phyloP scores from a whole-genome alignment of 2,797 vertebrate species.

The Perodicticus potto region DNA sequence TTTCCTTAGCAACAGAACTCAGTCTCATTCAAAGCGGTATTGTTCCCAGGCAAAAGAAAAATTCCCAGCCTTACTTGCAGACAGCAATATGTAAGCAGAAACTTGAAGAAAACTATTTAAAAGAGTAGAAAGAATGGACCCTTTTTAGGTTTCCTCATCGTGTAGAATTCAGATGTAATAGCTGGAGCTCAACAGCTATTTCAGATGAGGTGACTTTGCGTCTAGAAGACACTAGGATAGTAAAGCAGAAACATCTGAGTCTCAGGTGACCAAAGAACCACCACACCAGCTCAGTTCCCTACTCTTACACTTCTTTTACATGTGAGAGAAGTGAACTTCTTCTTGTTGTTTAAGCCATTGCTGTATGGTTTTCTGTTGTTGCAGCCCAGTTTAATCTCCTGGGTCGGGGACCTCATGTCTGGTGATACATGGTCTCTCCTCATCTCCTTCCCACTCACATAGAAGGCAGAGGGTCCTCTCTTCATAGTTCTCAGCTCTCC shows the following conservation, averaged over 20 bases:
- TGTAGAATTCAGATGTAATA: neutral
- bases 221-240: neutral
- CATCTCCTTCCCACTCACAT: neutral
- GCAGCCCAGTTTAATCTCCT: neutral
- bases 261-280: neutral
- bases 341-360: neutral
- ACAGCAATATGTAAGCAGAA: constrained; percentile 22
- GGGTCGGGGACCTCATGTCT: neutral
- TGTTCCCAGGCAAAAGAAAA: neutral
- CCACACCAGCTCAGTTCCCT: neutral
- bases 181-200: neutral
- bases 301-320: neutral
- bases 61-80: neutral
- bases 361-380: neutral
- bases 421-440: neutral
- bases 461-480: neutral
- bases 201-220: neutral
- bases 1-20: neutral
- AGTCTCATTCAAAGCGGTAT: neutral
- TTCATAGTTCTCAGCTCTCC: neutral
- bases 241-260: neutral
- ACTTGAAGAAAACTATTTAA: constrained; percentile 24
- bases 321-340: neutral
- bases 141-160: neutral
- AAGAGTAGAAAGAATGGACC: too few species aligned